phyloP scores from a whole-genome alignment of 2,888 invertebrate species.

The Brenthis daphne region DNA sequence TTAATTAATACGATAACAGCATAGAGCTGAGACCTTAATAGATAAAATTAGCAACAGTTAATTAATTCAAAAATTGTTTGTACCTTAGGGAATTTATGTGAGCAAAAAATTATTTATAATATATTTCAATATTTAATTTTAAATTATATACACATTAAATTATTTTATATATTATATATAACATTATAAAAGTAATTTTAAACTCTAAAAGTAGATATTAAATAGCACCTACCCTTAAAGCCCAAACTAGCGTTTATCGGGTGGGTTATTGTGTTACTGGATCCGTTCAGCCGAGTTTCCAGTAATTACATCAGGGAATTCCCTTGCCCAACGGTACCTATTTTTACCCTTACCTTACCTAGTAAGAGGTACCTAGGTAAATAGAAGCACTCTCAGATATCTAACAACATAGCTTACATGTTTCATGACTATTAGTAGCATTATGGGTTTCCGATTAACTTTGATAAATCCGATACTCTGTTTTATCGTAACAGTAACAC shows the following conservation, averaged over 20 bases:
- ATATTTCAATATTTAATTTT: too few species aligned
- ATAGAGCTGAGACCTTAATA: too few species aligned
- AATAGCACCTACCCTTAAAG: constrained; percentile 24
- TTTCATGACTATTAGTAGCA: constrained; percentile 15
- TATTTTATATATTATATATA: not conserved
- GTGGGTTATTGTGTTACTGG: constrained; percentile 73
- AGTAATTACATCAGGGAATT: constrained; percentile 80
- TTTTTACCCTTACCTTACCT: constrained; percentile 54
- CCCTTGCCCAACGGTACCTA: constrained; percentile 53
- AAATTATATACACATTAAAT: too few species aligned
- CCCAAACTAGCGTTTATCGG: constrained; percentile 47
- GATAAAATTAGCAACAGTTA: too few species aligned
- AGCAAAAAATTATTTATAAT: too few species aligned
- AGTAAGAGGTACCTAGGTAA: constrained; percentile 43
- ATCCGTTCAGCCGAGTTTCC: constrained; percentile 62
- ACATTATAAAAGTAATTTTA: not conserved
- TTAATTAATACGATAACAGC: too few species aligned
- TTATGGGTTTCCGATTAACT: constrained; percentile 10
- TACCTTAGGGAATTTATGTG: too few species aligned
- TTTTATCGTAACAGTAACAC: constrained; percentile 8
- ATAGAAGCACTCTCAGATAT: constrained; percentile 38
- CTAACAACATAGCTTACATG: constrained; percentile 19
- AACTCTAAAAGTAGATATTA: constrained; percentile 10
- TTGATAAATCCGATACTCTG: constrained; percentile 18
- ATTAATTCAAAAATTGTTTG: too few species aligned